Conservation (phyloP, 2,113 vertebrate species). For the Ochotona curzoniae region DNA sequence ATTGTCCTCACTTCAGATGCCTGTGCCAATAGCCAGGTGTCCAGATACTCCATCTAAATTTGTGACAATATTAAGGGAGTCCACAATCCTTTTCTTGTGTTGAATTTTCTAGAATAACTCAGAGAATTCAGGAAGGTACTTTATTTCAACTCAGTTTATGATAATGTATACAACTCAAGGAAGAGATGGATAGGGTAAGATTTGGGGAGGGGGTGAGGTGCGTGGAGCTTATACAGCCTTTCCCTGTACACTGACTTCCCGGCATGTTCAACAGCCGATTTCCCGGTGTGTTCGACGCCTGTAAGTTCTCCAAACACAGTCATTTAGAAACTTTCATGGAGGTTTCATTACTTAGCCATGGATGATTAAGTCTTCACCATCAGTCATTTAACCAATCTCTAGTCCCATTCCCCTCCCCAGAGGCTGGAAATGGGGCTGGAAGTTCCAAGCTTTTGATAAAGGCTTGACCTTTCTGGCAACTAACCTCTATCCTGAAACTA, state of each 20-base stretch:
- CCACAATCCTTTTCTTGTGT: background rate
- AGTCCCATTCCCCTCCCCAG: too few species aligned
- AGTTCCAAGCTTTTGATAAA: background rate
- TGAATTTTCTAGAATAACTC: background rate
- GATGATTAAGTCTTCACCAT: background rate
- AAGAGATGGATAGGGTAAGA: background rate
- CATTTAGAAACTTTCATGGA: background rate
- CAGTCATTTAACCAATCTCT: too few species aligned
- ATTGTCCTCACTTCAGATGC: background rate
- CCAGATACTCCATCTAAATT: background rate
- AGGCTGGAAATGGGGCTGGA: background rate
- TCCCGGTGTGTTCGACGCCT: too few species aligned
- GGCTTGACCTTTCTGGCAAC: background rate
- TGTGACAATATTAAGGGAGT: background rate
- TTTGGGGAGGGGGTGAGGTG: background rate
- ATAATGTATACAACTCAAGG: too few species aligned
- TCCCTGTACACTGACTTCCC: background rate
- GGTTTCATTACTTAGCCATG: background rate
- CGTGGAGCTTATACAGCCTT: background rate
- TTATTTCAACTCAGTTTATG: too few species aligned
- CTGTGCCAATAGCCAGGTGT: background rate
- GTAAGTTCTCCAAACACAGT: background rate
- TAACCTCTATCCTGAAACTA: background rate
- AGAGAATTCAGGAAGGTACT: background rate
- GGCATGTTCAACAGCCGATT: background rate